Base-by-base conservation (phyloP, 2,888 invertebrate species). In the Drosophila formosana region DNA sequence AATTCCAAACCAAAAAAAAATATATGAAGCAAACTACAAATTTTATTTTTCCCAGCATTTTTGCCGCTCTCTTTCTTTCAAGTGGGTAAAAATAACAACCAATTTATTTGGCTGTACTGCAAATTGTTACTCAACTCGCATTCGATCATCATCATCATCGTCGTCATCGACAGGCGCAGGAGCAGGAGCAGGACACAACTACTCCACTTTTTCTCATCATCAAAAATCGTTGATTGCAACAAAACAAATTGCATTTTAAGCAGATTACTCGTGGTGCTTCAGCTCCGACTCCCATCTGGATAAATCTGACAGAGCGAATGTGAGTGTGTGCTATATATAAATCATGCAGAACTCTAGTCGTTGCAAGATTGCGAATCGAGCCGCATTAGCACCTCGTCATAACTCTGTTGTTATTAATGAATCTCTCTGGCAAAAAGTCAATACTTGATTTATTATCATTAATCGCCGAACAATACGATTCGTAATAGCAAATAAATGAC, bases 211-310 rank as follows among this genome's bases (percentile, higher is more conserved):
- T 41, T 41, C 68, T 82, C 87, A 84, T 85, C 88, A 85, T 88
- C 88, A 82, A 84, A 87, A 87, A 85, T 87, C 88, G 85, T 85
- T 88, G 88, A 88, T 85, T 88, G 85, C 85, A 88, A 81, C 83
- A 86, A 87, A 88, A 86, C 88, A 83, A 86, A 86, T 86, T 86
- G 83, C 85, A 83, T 88, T 86, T 86, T 86, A 86, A 86, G 85
- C 73, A 85, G 85, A 86, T 85, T 85, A 85, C 82, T 70, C 72
- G 66, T 53, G 63, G 55, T 61, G 76, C 76, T 53, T 63, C 25
- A 43, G 50, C 49, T 30, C 46, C 64, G 72, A 61, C 64, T 60
- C 66, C 63, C 72, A 71, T 70, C 57, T 52, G 61, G 65, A 53
- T 52, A 28, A 46, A 52, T 34, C 11, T 6, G 41, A 39, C 7